A percentile compares a stretch with the other conserved stretches of the same genome.
Conservation (phyloP, 1,140 invertebrate species). For the Drosophila tani region DNA sequence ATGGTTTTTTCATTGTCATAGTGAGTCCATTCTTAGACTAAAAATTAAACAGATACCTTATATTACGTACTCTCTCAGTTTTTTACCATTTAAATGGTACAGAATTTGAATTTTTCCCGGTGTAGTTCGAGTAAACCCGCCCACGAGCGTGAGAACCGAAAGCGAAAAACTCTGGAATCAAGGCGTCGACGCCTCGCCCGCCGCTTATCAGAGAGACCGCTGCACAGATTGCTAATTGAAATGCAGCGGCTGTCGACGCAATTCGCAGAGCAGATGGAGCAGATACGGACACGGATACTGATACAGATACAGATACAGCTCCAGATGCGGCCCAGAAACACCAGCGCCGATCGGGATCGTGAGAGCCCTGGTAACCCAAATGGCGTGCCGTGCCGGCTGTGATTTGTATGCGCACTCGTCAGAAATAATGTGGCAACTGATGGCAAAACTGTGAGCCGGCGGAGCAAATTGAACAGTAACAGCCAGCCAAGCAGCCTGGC, state of each 20-base stretch:
- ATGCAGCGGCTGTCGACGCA: conserved; percentile 65
- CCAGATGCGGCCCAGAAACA: conserved; percentile 12
- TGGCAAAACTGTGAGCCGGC: conserved; percentile 52
- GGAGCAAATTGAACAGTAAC: conserved; percentile 39
- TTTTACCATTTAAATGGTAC: neutral
- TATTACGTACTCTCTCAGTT: too few species aligned
- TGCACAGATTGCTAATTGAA: conserved; percentile 58
- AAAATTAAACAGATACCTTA: neutral
- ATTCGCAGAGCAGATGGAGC: conserved; percentile 49
- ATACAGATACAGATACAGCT: conserved; percentile 12
- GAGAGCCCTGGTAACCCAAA: conserved; percentile 70
- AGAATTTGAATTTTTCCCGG: neutral
- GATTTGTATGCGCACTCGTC: conserved; percentile 64
- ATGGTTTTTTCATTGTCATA: too few species aligned
- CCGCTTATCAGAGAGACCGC: conserved; percentile 48
- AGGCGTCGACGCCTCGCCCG: conserved; percentile 5
- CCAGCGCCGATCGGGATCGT: conserved; percentile 50
- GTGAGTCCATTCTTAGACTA: neutral
- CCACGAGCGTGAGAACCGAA: conserved; percentile 59
- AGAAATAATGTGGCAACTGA: conserved; percentile 57
- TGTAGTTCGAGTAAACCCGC: conserved; percentile 4
- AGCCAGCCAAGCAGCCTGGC: neutral
- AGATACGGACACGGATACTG: conserved; percentile 40
- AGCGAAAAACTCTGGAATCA: conserved; percentile 39
- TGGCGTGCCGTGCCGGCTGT: conserved; percentile 42